Conservation (phyloP, 64 coral and sea anemone species). For the Catalaphyllia jardinei region DNA sequence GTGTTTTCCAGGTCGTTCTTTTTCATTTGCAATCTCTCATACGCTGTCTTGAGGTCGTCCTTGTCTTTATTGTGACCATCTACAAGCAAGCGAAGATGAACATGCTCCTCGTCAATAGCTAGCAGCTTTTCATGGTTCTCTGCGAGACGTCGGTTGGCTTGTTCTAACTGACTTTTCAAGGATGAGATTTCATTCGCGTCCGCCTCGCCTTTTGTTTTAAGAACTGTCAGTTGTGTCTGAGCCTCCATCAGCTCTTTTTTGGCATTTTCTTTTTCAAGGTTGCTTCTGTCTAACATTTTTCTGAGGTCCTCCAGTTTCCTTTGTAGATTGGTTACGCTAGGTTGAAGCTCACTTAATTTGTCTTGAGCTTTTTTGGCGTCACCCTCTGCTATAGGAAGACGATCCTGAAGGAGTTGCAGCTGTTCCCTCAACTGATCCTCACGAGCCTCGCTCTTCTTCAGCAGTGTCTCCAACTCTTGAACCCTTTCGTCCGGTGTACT, state of each 20-base stretch:
- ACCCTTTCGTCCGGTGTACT: constrained; percentile 32
- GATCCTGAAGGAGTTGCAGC: constrained; percentile 15
- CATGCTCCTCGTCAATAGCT: constrained; percentile 70
- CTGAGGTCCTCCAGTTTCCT: constrained; percentile 79
- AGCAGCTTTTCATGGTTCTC: constrained; percentile 80
- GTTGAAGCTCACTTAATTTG: constrained; percentile 60
- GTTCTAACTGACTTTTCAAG: constrained; percentile 66
- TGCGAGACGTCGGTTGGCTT: constrained; percentile 54
- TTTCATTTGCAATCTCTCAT: constrained; percentile 7
- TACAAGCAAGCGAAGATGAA: constrained; percentile 39
- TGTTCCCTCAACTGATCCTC: constrained; percentile 78
- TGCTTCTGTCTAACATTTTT: constrained; percentile 42
- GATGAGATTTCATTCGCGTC: constrained; percentile 72
- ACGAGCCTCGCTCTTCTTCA: constrained; percentile 71
- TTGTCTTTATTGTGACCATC: constrained; percentile 44
- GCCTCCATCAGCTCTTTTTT: constrained; percentile 76
- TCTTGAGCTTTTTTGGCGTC: constrained; percentile 73
- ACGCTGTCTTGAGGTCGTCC: background rate
- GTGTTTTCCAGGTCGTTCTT: constrained; percentile 7
- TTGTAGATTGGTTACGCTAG: constrained; percentile 60
- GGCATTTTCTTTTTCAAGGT: constrained; percentile 73
- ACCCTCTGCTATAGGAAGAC: constrained; percentile 41
- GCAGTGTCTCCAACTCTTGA: constrained; percentile 81
- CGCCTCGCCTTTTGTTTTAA: constrained; percentile 59
- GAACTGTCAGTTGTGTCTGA: constrained; percentile 52